A percentile compares a stretch with the other conserved stretches of the same genome.
These are phyloP conservation scores for Drosophila paramelanica DNA, from an alignment of 2,888 invertebrate genomes.

Conservation along the genomic window DNA sequence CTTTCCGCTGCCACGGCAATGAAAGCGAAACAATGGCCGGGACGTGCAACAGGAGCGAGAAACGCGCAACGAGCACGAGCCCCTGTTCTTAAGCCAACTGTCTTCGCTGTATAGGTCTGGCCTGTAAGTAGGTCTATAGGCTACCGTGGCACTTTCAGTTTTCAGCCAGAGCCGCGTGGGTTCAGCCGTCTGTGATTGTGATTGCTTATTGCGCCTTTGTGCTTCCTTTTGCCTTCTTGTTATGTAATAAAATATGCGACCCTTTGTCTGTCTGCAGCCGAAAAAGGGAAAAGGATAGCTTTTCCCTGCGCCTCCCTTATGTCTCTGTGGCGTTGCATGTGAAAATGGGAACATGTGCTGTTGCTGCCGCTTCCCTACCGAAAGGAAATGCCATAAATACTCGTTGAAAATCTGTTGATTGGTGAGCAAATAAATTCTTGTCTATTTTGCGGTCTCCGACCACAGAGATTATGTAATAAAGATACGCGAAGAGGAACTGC, in stretches of 20 bases:
- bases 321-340: constrained; percentile 40
- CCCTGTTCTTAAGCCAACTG: constrained; percentile 58
- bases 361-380: constrained; percentile 26
- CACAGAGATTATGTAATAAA: constrained; percentile 58
- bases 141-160: constrained; percentile 77
- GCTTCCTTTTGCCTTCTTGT: constrained; percentile 58
- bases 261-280: constrained; percentile 48
- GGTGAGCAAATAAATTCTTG: constrained; percentile 63
- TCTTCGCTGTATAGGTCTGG: constrained; percentile 30
- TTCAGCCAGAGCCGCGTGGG: constrained; percentile 25
- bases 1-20: constrained; percentile 53
- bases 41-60: constrained; percentile 5
- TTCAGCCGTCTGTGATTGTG: constrained; percentile 48
- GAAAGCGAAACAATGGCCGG: constrained; percentile 81
- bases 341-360: constrained; percentile 78
- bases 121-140: constrained; percentile 80
- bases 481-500: constrained; percentile 51
- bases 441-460: constrained; percentile 63
- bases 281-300: too few relatives aligned
- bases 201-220: constrained; percentile 35
- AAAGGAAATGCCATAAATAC: constrained; percentile 72
- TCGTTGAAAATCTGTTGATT: constrained; percentile 75
- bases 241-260: constrained; percentile 77
- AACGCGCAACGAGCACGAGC: constrained; percentile 45
- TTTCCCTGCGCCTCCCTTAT: background rate